Evolutionary conservation across 1,140 invertebrate species (phyloP).

Genomic region (Vanessa tameamea): DNA sequence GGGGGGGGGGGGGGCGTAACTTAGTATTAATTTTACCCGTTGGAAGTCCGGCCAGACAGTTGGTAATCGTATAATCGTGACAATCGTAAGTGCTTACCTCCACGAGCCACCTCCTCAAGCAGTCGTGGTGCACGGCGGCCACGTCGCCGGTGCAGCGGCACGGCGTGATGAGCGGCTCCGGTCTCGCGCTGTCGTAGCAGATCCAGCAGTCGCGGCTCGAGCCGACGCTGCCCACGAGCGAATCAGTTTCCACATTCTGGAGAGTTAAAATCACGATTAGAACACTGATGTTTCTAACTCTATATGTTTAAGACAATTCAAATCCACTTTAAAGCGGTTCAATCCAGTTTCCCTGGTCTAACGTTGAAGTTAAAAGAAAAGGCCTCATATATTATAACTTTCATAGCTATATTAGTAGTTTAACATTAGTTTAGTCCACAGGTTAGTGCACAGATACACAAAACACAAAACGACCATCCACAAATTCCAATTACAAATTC

Average conservation of each 20-base stretch:
- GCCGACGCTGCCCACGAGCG: constrained; percentile 76
- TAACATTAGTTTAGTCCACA: too few relatives aligned
- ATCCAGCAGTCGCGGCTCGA: constrained; percentile 92
- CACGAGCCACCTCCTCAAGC: constrained; percentile 93
- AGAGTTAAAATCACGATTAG: not conserved
- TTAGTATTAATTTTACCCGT: too few relatives aligned
- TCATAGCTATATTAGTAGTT: too few relatives aligned
- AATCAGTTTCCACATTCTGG: constrained; percentile 79
- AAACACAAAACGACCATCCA: not conserved
- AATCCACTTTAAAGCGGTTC: not conserved
- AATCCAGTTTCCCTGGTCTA: too few relatives aligned
- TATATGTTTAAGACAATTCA: not conserved
- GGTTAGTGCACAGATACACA: not conserved
- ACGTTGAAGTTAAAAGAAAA: too few relatives aligned
- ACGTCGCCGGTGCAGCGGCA: constrained; percentile 95
- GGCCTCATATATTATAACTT: too few relatives aligned
- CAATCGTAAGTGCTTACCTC: constrained; percentile 74
- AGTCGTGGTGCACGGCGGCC: constrained; percentile 94
- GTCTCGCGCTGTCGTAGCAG: constrained; percentile 92
- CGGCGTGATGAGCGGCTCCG: constrained; percentile 92
- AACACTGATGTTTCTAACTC: too few relatives aligned
- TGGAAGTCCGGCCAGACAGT: too few relatives aligned
- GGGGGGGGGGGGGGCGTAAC: too few relatives aligned
- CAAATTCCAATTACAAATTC: not conserved
- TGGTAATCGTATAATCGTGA: too few relatives aligned